Evolutionary conservation across 2,888 invertebrate genomes (phyloP), one percentile per base, ranked within the genome.

Genomic region (Andrena hattorfiana): DNA sequence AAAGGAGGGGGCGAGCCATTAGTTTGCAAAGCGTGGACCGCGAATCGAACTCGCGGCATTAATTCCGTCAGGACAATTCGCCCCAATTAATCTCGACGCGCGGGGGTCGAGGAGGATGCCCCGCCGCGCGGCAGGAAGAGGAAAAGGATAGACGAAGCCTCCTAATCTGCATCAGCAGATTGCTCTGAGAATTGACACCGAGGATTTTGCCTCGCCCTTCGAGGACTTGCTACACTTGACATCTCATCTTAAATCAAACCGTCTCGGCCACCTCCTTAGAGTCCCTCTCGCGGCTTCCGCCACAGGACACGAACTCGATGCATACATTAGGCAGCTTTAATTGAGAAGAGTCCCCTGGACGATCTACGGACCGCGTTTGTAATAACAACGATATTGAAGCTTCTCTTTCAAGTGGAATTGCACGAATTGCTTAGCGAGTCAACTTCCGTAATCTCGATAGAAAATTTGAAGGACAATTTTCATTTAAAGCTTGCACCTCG

Each of bases 111-210:
- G 63, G 70, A 69, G 49, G 74, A 66, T 42, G 4, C 30, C 1
- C 3, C 0, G 6, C 10, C 51, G 63, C 20, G 2, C 20, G 7
- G 51, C 62, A 62, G 51, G 20, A 49, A 59, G 23, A 42, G 70
- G 70, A 62, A 42, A 70, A 70, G 77, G 79, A 76, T 67, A 77
- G 80, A 75, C 30, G 26, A 10, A 26, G 78, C 78, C 73, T 81
- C 74, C 93, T 94, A 93, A 94, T 94, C 94, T 94, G 92, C 94
- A 94, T 94, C 90, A 89, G 91, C 87, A 94, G 94, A 94, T 94
- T 94, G 94, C 93, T 93, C 92, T 92, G 94, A 94, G 94, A 94
- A 93, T 94, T 94, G 94, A 93, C 93, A 92, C 91, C 84, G 87
- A 89, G 91, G 87, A 92, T 89, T 91, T 88, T 67, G 85, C 87